Evolutionary conservation across 2,797 vertebrate species (phyloP).

Genomic region (Fistularia tabacaria): DNA sequence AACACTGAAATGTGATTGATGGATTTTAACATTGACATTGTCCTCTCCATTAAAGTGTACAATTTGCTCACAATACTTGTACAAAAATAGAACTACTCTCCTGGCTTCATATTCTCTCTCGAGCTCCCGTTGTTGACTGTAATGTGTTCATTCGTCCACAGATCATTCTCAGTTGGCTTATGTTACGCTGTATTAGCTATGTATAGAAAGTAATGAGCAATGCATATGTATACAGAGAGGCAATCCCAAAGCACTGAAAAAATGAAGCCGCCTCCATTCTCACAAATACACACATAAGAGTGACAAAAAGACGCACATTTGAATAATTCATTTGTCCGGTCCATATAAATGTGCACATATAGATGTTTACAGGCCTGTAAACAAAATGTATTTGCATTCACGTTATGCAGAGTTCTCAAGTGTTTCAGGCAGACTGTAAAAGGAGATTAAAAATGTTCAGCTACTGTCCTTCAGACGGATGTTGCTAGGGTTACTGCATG

Average conservation of each 20-base stretch:
- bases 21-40: conserved; percentile 47
- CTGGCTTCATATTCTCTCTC: conserved; percentile 33
- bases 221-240: conserved; percentile 32
- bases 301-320: conserved; percentile 12
- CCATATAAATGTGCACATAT: conserved; percentile 9
- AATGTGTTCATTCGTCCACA: conserved; percentile 47
- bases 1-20: conserved; percentile 41
- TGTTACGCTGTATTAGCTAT: conserved; percentile 44
- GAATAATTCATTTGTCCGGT: conserved; percentile 30
- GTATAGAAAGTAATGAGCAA: conserved; percentile 53
- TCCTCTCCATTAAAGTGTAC: conserved; percentile 50
- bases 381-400: conserved; percentile 9
- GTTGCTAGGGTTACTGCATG: conserved; percentile 50
- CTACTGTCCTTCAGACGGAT: conserved; percentile 15
- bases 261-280: conserved; percentile 4
- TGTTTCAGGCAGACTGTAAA: conserved; percentile 1
- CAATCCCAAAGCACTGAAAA: conserved; percentile 14
- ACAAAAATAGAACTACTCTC: conserved; percentile 32
- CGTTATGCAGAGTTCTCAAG: neutral
- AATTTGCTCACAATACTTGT: conserved; percentile 29
- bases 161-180: conserved; percentile 45
- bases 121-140: conserved; percentile 29
- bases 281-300: conserved; percentile 12
- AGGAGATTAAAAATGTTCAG: neutral
- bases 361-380: neutral